Evolutionary conservation across 2,888 invertebrate genomes (phyloP), one percentile per base, ranked within the genome.

Genomic region (Opisthograptis luteolata): DNA sequence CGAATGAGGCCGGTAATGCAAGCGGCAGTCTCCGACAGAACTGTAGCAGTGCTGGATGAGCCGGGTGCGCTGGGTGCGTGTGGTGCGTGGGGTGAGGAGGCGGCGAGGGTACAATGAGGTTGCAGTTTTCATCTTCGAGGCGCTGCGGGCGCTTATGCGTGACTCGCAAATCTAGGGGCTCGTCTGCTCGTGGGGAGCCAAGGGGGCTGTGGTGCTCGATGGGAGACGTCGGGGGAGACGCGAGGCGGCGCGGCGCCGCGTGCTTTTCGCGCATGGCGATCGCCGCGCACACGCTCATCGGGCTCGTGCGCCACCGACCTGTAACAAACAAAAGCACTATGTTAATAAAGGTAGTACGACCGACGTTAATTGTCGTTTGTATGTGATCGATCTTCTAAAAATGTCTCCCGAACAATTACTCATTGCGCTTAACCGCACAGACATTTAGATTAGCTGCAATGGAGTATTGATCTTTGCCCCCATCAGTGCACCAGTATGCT

Each of bases 161-260:
- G 67, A 97, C 93, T 73, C 97, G 93, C 49, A 98, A 92, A 84
- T 98, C 98, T 49, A 98, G 92, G 0, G 98, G 98, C 77, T 97
- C 96, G 76, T 96, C 96, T 52, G 85, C 79, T 24, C 84, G 81
- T 12, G 91, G 80, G 61, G 86, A 79, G 84, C 91, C 75, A 66
- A 92, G 81, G 70, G 92, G 70, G 91, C 93, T 77, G 91, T 84
- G 68, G 55, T 66, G 79, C 49, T 84, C 84, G 54, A 67, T 80
- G 32, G 87, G 87, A 42, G 88, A 88, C 79, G 92, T 66, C 62
- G 81, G 85, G 62, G 79, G 91, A 73, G 76, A 92, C 88, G 81
- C 92, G 94, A 96, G 96, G 92, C 96, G 96, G 89, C 96, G 93
- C 83, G 96, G 97, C 81, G 96, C 96, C 84, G 96, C 95, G 92